Conservation (phyloP, 2,888 invertebrate genomes). For the Coleophora flavipennella region DNA sequence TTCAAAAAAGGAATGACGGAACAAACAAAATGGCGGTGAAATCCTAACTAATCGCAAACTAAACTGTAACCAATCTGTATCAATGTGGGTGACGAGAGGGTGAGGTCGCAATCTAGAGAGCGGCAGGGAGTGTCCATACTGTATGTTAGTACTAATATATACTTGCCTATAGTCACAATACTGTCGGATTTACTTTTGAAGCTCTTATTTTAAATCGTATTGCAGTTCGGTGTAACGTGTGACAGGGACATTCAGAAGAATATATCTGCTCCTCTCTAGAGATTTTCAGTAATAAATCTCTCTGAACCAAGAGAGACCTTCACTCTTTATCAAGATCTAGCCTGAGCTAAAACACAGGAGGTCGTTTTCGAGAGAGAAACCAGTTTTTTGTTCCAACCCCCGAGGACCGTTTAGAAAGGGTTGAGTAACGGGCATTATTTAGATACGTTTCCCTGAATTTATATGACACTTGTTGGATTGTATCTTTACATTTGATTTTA, state of each 20-base stretch:
- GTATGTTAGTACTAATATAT: too few relatives aligned
- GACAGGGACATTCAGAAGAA: constrained; percentile 41
- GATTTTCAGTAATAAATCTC: constrained; percentile 55
- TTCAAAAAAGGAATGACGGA: too few relatives aligned
- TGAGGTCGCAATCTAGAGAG: too few relatives aligned
- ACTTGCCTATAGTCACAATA: too few relatives aligned
- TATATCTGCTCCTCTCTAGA: constrained; percentile 43
- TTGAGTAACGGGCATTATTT: constrained; percentile 11
- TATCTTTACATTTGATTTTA: neutral
- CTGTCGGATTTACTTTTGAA: too few relatives aligned
- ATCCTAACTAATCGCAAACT: too few relatives aligned
- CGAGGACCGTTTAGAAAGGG: constrained; percentile 27
- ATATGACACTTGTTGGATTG: constrained; percentile 18
- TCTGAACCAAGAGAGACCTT: constrained; percentile 40
- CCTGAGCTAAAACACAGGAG: constrained; percentile 12
- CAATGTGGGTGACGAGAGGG: too few relatives aligned
- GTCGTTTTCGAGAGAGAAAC: constrained; percentile 9
- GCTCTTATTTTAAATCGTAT: neutral
- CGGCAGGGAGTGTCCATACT: too few relatives aligned
- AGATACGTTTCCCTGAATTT: constrained; percentile 12
- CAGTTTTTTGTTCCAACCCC: constrained; percentile 25
- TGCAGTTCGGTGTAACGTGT: constrained; percentile 20
- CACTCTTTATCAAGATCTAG: constrained; percentile 27
- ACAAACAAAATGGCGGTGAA: too few relatives aligned
- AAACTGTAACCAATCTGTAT: too few relatives aligned